Evolutionary conservation across 2,113 vertebrate genomes (phyloP), one percentile per base, ranked within the genome.

Genomic region (Gallinago paraguaiae): DNA sequence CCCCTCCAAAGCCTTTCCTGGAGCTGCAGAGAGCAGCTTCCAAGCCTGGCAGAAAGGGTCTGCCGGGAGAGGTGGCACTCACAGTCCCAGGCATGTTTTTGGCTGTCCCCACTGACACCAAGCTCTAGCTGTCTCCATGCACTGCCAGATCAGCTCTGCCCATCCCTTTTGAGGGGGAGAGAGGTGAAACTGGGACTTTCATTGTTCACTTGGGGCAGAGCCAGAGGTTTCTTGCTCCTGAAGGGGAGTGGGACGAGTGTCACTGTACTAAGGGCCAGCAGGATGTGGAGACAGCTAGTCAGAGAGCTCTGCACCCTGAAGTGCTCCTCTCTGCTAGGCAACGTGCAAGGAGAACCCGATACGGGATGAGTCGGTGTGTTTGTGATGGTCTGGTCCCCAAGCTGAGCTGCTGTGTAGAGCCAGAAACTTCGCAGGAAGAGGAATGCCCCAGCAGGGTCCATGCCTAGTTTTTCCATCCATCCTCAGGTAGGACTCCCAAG

Each of bases 1-100:
- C 82, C 86, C 61, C 41, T 43, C 30, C 86, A 88, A 93, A 96
- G 90, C 86, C 81, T 92, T 92, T 91, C 79, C 93, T 95, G 92
- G 72, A 91, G 91, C 90, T 75, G 86, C 28, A n/a, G 53, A 64
- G 41, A 45, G 48, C 76, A 57, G 83, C 30, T 95, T 85, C 82
- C 67, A 93, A 79, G 54, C 39, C 63, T 1, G 2, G 50, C 45
- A 61, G 63, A 75, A 84, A 63, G 54, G n/a, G 27, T 19, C 50
- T 69, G 60, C 39, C 1, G 10, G 67, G 51, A 67, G 64, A 86
- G 61, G 77, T 13, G 11, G 41, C 48, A 1, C 33, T 75, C 35
- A 33, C n/a, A 18, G 59, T 76, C 35, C 51, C 12, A 46, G 68
- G 35, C 37, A 37, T 3, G 0, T 13, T 88, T 87, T 85, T 23